phyloP scores from a whole-genome alignment of 2,797 vertebrate species.

The Decapterus maruadsi region DNA sequence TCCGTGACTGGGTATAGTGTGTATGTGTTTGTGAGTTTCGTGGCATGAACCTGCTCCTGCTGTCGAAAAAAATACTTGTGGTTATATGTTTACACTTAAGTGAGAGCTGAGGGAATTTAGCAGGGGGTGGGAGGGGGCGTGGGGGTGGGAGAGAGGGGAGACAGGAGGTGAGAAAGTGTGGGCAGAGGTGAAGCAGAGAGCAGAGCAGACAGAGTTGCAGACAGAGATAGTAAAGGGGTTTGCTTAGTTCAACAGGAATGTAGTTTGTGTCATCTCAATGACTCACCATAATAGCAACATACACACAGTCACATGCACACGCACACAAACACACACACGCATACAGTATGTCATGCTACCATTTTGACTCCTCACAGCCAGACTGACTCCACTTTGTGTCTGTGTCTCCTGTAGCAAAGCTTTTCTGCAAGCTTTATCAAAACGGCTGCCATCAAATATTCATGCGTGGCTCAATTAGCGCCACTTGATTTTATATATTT shows the following conservation, averaged over 20 bases:
- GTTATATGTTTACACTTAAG: slow-evolving; percentile 73
- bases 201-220: slow-evolving; percentile 67
- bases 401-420: slow-evolving; percentile 40
- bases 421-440: slow-evolving; percentile 38
- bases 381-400: slow-evolving; percentile 71
- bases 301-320: slow-evolving; percentile 51
- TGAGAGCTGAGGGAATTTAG: slow-evolving; percentile 54
- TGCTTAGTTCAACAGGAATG: slow-evolving; percentile 77
- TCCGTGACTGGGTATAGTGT: slow-evolving; percentile 72
- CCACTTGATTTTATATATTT: slow-evolving; percentile 18
- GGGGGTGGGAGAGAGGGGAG: background rate
- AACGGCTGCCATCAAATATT: slow-evolving; percentile 39
- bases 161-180: slow-evolving; percentile 45
- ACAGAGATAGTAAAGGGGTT: slow-evolving; percentile 74
- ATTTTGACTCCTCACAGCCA: slow-evolving; percentile 74
- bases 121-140: background rate
- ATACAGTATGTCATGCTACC: slow-evolving; percentile 73
- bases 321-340: slow-evolving; percentile 48
- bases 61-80: slow-evolving; percentile 65
- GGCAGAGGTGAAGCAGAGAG: slow-evolving; percentile 61
- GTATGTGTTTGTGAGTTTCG: slow-evolving; percentile 23
- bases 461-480: slow-evolving; percentile 5
- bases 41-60: slow-evolving; percentile 35
- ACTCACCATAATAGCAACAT: slow-evolving; percentile 81
- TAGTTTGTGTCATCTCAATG: slow-evolving; percentile 79